Conservation (phyloP, 1,140 invertebrate species). For the Anoplolepis gracilipes region DNA sequence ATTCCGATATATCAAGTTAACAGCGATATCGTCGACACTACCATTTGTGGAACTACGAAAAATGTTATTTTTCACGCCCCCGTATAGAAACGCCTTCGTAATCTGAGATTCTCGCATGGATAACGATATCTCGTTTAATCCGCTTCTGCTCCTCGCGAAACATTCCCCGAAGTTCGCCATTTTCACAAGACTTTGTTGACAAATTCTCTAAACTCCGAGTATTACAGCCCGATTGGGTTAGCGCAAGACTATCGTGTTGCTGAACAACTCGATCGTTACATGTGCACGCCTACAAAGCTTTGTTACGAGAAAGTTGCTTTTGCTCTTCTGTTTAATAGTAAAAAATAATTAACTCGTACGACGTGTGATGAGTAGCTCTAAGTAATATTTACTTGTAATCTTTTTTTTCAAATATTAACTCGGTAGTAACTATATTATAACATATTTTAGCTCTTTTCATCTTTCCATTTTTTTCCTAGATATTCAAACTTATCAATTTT, state of each 20-base stretch:
- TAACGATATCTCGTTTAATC: slow-evolving; percentile 20
- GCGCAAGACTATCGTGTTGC: slow-evolving; percentile 17
- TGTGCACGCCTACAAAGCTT: neutral
- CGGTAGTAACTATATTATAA: neutral
- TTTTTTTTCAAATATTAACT: neutral
- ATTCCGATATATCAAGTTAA: slow-evolving; percentile 10
- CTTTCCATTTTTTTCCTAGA: neutral
- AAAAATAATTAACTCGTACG: neutral
- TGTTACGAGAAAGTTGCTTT: neutral
- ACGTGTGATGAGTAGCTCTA: neutral
- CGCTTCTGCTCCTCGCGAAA: slow-evolving; percentile 1
- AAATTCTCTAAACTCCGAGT: slow-evolving; percentile 48
- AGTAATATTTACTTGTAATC: neutral
- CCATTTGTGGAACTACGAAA: neutral
- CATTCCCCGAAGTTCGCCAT: slow-evolving; percentile 1
- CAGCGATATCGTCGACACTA: neutral
- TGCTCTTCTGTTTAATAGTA: neutral
- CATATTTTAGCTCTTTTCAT: neutral
- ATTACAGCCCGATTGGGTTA: slow-evolving; percentile 31
- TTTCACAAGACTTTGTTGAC: slow-evolving; percentile 31
- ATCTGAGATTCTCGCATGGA: neutral
- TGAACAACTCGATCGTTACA: slow-evolving; percentile 1
- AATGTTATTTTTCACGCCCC: slow-evolving; percentile 28
- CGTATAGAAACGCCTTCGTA: neutral
- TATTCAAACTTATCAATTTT: neutral